Evolutionary conservation across 2,797 vertebrate species (phyloP).

Genomic region (Lepilemur septentrionalis): DNA sequence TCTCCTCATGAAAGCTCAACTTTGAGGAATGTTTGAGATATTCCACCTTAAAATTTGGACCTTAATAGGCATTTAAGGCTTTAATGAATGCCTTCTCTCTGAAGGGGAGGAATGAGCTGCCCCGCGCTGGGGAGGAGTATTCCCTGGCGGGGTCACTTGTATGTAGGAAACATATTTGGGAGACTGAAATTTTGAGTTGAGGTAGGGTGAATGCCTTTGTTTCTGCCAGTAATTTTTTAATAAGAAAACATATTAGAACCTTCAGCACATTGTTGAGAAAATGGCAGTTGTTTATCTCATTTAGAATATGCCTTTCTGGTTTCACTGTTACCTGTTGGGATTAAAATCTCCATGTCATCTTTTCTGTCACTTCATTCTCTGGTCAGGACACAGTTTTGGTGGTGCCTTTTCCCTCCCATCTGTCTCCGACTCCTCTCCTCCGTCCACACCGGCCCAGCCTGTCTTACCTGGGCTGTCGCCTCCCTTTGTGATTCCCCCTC

Average conservation of each 20-base stretch:
- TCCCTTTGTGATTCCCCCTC: neutral
- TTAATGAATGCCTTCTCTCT: neutral
- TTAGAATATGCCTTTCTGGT: neutral
- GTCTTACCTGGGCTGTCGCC: neutral
- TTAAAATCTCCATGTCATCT: neutral
- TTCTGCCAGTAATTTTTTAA: constrained; percentile 3
- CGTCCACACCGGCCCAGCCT: fast-evolving
- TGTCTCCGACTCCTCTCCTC: neutral
- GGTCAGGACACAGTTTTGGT: neutral
- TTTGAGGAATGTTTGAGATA: neutral
- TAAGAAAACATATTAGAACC: neutral
- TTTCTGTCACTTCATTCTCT: neutral
- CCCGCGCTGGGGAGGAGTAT: neutral
- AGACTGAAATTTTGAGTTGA: neutral
- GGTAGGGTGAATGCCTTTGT: neutral
- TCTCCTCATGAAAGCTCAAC: neutral
- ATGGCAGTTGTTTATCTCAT: neutral
- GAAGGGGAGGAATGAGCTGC: neutral
- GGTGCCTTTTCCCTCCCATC: neutral
- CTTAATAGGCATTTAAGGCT: neutral
- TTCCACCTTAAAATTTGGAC: neutral
- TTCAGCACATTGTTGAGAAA: constrained; percentile 14
- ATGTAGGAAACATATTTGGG: neutral
- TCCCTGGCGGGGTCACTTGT: neutral
- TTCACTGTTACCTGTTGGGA: neutral